Conservation (phyloP, 2,113 vertebrate genomes). For the Xiphophorus maculatus region DNA sequence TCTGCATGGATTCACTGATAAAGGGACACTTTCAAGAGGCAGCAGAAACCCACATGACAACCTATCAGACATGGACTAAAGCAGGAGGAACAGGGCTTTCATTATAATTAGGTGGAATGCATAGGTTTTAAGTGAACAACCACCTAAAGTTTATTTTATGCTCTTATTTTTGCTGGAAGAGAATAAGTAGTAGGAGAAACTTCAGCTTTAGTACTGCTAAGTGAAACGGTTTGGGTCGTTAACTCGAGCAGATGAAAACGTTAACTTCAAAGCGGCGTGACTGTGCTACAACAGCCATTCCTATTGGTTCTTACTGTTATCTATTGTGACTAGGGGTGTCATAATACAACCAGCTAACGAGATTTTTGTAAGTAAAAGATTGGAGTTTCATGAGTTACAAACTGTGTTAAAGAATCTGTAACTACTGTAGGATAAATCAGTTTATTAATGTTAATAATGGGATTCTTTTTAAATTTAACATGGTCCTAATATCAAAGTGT, state of each 20-base stretch:
- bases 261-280: neutral
- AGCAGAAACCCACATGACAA: conserved; percentile 62
- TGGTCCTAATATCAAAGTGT: too few species aligned
- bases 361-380: too few species aligned
- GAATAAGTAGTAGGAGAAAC: conserved; percentile 2
- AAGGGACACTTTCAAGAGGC: conserved; percentile 73
- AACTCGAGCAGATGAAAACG: conserved; percentile 15
- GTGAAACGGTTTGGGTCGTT: neutral
- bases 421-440: too few species aligned
- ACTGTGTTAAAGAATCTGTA: too few species aligned
- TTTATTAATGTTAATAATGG: too few species aligned
- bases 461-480: too few species aligned
- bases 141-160: conserved; percentile 44
- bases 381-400: too few species aligned
- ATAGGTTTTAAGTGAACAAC: conserved; percentile 26
- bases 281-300: neutral
- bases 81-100: conserved; percentile 45
- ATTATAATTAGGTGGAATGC: conserved; percentile 64
- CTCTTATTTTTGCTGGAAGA: conserved; percentile 18
- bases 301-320: neutral
- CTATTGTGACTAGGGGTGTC: too few species aligned
- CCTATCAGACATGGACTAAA: conserved; percentile 56
- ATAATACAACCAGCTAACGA: too few species aligned
- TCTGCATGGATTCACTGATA: conserved; percentile 70
- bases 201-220: conserved; percentile 10